Base-by-base conservation (phyloP, 2,888 invertebrate genomes). In the Brachylomia viminalis region DNA sequence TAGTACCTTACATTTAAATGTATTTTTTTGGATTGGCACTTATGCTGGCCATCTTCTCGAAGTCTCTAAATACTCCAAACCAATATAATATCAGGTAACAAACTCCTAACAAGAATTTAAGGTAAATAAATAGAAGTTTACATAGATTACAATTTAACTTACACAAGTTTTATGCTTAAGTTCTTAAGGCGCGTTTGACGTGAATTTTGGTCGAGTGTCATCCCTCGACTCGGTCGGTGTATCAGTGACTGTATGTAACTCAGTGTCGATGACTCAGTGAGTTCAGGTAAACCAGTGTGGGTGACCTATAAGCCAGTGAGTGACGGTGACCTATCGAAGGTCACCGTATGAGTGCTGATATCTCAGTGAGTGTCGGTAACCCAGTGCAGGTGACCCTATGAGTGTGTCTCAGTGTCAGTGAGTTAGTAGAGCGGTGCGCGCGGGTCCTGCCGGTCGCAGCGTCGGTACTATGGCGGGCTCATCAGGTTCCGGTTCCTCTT, bases 401-500 rank as follows among this genome's bases (percentile, higher is more conserved):
- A 66, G 66, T 62, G 52, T 23, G 27, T 4, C 49, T 76, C 33
- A 49, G 58, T 54, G 74, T 92, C 87, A 94, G 78, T 92, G 94
- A 74, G 92, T 93, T 84, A 91, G 92, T 54, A 94, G 88, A 6
- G 92, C 86, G 17, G 95, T 83, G 54, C 95, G 92, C 54, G 94
- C 83, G 1, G 95, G 95, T 30, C 93, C 93, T 0, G 94, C 82
- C 1, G 96, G 95, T 38, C 95, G 93, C 56, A 96, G 89, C 10
- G 92, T 95, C 10, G 96, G 95, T 65, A 96, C 95, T 85, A 96
- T 95, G 72, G 92, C 94, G 20, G 95, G 94, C 75, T 96, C 95
- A 59, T 94, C 94, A 11, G 91, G 80, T 72, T 92, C 93, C 61
- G 91, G 83, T 67, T 92, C 93, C 72, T 92, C 92, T 72, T 92